Base-by-base conservation (phyloP, 2,113 vertebrate species). In the Paraplagusia blochii region DNA sequence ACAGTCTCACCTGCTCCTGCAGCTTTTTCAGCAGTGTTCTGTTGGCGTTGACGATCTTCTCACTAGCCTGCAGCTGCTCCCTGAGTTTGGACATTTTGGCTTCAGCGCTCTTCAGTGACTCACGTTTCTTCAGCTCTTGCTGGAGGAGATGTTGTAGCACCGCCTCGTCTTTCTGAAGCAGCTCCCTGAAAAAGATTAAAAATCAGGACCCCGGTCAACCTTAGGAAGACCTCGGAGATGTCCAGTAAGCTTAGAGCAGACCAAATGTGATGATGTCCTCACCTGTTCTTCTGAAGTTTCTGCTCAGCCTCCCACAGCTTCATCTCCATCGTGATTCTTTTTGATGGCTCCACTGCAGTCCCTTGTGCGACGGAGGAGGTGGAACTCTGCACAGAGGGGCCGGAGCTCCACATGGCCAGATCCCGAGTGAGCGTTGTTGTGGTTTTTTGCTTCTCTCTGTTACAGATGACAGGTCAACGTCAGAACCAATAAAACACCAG, bases 91-190 rank as follows among this genome's bases (percentile, higher is more conserved):
- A 76, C 61, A 95, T 92, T 65, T 99, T 99, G 43, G 88, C 86
- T 87, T 97, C 96, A 1, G 96, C 93, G 22, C 92, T 91, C 63
- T 90, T 88, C 76, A 99, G 92, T 6, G 92, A 92, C 76, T 99
- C 97, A 15, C 88, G 92, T 78, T 97, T 99, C 85, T 92, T 96
- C 54, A 92, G 88, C 77, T 97, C 94, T 89, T 98, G 96, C 33
- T 94, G 93, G 34, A 93, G 76, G 14, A 99, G 88, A 55, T 95
- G 92, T 71, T 92, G 91, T 62, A 99, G 90, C 42, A 99, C 72
- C 46, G 91, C 90, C 79, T 96, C 94, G 72, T 99, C 97, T 72
- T 93, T 94, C 87, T 93, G 81, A 72, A 98, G 89, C 63, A 97
- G 88, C 75, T 94, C 82, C 61, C 94, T 96, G 74, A 1, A 48